These are phyloP conservation scores for Cerastis leucographa DNA, from an alignment of 2,888 invertebrate species.

Conservation along the genomic window DNA sequence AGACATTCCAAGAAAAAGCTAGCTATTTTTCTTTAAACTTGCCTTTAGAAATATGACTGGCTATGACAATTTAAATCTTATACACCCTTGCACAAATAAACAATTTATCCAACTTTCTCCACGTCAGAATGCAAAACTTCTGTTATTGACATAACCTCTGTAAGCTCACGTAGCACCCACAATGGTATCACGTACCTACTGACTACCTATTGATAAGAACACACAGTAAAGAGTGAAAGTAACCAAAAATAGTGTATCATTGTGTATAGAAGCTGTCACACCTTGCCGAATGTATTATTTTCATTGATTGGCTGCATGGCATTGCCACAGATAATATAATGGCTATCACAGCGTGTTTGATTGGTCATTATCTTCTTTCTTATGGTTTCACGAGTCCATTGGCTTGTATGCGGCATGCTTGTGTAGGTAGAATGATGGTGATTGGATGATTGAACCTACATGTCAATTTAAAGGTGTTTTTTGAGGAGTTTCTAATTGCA, in stretches of 20 bases:
- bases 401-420: not conserved
- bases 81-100: slow-evolving; percentile 5
- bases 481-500: not conserved
- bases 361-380: not conserved
- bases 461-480: not conserved
- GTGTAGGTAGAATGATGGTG: not conserved
- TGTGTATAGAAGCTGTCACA: slow-evolving; percentile 32
- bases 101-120: slow-evolving; percentile 41
- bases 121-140: not conserved
- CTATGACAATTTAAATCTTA: not conserved
- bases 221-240: slow-evolving; percentile 53
- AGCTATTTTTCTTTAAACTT: not conserved
- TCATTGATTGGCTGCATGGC: slow-evolving; percentile 23
- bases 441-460: not conserved
- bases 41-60: not conserved
- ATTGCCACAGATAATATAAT: not conserved
- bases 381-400: not conserved
- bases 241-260: slow-evolving; percentile 39
- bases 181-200: slow-evolving; percentile 53
- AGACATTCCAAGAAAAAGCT: not conserved
- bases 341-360: not conserved
- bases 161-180: slow-evolving; percentile 56
- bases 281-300: slow-evolving; percentile 24
- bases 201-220: slow-evolving; percentile 46
- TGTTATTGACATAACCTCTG: slow-evolving; percentile 51